Percentiles rank a stretch among this genome's conserved stretches.
Evolutionary conservation across 2,797 vertebrate species (phyloP).

Genomic region (Malacoraja senta): DNA sequence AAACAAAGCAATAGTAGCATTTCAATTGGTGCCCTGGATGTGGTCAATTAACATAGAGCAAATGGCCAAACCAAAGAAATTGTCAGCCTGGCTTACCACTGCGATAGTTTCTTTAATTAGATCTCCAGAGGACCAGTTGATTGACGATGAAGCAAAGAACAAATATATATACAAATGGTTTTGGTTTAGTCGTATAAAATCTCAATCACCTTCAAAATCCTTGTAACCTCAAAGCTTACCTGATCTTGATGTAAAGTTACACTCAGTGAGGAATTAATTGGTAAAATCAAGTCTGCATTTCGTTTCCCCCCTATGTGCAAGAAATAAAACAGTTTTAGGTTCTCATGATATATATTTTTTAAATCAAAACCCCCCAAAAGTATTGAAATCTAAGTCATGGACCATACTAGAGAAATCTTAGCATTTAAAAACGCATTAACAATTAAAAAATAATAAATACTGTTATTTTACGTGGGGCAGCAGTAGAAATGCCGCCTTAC

Average conservation of each 20-base stretch:
- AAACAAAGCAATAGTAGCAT: background rate
- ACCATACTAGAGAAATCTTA: no score
- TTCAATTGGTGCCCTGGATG: background rate
- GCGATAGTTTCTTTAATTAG: background rate
- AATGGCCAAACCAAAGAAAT: background rate
- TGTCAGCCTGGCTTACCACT: background rate
- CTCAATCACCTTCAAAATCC: background rate
- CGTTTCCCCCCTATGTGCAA: conserved; percentile 79
- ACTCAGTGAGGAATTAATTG: conserved; percentile 90
- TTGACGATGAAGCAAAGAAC: background rate
- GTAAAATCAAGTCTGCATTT: conserved; percentile 80
- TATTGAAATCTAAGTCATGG: no score
- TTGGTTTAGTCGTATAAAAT: background rate
- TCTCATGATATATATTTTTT: background rate
- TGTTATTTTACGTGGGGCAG: no score
- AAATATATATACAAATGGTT: background rate
- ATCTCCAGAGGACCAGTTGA: background rate
- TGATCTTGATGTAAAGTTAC: conserved; percentile 90
- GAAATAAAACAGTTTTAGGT: background rate
- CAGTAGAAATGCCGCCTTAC: no score
- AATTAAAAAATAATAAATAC: no score
- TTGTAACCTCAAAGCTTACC: conserved; percentile 53
- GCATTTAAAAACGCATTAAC: no score
- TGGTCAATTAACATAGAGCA: background rate
- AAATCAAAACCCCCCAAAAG: no score